Evolutionary conservation across 1,140 invertebrate genomes (phyloP).

Genomic region (Microplitis demolitor): DNA sequence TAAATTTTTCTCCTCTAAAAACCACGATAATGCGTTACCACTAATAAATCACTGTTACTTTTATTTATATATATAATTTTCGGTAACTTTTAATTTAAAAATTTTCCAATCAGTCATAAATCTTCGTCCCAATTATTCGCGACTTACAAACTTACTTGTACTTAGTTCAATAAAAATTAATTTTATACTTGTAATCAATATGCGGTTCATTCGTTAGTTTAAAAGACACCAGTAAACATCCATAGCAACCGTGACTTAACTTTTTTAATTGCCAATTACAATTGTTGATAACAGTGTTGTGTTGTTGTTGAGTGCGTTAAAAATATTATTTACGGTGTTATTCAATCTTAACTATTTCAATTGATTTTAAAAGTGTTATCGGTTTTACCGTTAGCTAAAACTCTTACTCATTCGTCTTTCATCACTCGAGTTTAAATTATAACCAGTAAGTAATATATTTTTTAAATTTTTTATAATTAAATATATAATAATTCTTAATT

Average conservation of each 20-base stretch:
- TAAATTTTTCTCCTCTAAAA: background rate
- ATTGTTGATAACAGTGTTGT: background rate
- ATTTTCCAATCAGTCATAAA: too few relatives aligned
- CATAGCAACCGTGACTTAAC: background rate
- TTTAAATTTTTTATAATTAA: background rate
- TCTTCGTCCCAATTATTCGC: too few relatives aligned
- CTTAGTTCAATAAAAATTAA: too few relatives aligned
- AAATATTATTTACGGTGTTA: background rate
- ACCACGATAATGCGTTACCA: background rate
- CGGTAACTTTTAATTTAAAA: too few relatives aligned
- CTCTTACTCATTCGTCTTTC: background rate
- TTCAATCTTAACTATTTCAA: slow-evolving; percentile 1
- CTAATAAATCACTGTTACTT: background rate
- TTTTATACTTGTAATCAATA: too few relatives aligned
- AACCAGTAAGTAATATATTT: background rate
- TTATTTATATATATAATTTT: too few relatives aligned
- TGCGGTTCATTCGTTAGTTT: too few relatives aligned
- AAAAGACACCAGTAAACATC: background rate
- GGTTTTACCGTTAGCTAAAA: background rate
- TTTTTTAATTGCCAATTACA: slow-evolving; percentile 7
- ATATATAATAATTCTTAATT: too few relatives aligned
- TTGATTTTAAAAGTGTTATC: background rate
- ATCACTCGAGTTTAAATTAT: too few relatives aligned
- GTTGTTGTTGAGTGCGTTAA: background rate
- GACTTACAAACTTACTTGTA: too few relatives aligned